phyloP scores from a whole-genome alignment of 2,797 vertebrate genomes.

The Galaxias olidus region DNA sequence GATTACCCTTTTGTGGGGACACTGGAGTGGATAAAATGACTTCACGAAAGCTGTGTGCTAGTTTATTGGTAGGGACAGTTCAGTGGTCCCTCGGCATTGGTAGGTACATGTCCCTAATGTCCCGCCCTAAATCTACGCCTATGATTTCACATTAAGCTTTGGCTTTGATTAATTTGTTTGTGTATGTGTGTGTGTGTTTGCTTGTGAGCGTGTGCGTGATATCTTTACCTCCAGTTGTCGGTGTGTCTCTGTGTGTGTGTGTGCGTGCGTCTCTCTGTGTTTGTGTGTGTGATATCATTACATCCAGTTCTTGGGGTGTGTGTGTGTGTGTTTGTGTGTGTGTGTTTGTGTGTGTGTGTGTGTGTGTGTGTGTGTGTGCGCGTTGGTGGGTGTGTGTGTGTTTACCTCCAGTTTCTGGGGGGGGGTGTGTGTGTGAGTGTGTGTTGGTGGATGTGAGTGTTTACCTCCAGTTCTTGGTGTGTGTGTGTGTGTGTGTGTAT shows the following conservation, averaged over 20 bases:
- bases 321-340: background rate
- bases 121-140: too few relatives aligned
- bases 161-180: too few relatives aligned
- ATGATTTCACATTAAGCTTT: background rate
- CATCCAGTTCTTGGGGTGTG: background rate
- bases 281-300: too few relatives aligned
- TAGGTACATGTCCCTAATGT: too few relatives aligned
- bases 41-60: too few relatives aligned
- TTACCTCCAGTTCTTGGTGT: background rate
- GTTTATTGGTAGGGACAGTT: too few relatives aligned
- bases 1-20: too few relatives aligned
- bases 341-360: slow-evolving; percentile 81
- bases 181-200: slow-evolving; percentile 6
- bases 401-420: background rate
- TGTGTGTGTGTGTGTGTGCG: slow-evolving; percentile 4
- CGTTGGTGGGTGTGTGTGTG: background rate
- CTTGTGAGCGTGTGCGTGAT: background rate
- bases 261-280: too few relatives aligned
- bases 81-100: too few relatives aligned
- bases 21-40: too few relatives aligned
- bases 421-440: background rate
- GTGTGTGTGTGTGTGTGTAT: background rate
- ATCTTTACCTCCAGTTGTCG: background rate
- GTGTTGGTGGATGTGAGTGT: background rate
- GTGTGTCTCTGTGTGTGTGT: background rate